These are phyloP conservation scores for Clepsis dumicolana DNA, from an alignment of 2,888 invertebrate species.

Conservation along the genomic window DNA sequence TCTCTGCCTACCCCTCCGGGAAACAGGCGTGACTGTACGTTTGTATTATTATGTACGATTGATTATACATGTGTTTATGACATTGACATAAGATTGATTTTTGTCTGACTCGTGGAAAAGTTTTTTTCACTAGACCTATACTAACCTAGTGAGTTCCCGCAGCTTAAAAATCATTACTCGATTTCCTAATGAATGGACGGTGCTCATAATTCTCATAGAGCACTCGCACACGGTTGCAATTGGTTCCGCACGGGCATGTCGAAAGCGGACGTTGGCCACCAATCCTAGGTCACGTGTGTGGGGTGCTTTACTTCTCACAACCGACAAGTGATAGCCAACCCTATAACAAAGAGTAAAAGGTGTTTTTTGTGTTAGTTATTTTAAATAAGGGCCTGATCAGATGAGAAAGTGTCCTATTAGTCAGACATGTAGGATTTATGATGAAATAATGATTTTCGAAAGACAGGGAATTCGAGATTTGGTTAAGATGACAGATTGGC, in stretches of 20 bases:
- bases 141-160: neutral
- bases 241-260: conserved; percentile 81
- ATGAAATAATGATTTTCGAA: conserved; percentile 55
- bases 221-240: conserved; percentile 63
- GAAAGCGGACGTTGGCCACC: conserved; percentile 74
- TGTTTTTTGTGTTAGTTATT: conserved; percentile 4
- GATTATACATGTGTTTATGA: no score
- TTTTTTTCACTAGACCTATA: no score
- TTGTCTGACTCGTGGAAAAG: no score
- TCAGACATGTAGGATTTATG: conserved; percentile 67
- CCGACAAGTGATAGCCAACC: conserved; percentile 42
- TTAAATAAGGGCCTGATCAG: conserved; percentile 20
- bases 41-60: no score
- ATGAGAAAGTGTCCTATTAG: conserved; percentile 61
- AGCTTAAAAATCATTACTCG: neutral
- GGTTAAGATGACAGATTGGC: neutral
- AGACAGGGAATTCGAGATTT: conserved; percentile 45
- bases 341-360: conserved; percentile 34
- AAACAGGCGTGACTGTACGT: no score
- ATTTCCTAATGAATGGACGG: neutral
- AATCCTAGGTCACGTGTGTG: conserved; percentile 75
- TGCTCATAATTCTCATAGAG: neutral
- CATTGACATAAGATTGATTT: no score
- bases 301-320: conserved; percentile 55
- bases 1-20: no score